Base-by-base conservation (phyloP, 1,140 invertebrate species). In the Drosophila pachea region DNA sequence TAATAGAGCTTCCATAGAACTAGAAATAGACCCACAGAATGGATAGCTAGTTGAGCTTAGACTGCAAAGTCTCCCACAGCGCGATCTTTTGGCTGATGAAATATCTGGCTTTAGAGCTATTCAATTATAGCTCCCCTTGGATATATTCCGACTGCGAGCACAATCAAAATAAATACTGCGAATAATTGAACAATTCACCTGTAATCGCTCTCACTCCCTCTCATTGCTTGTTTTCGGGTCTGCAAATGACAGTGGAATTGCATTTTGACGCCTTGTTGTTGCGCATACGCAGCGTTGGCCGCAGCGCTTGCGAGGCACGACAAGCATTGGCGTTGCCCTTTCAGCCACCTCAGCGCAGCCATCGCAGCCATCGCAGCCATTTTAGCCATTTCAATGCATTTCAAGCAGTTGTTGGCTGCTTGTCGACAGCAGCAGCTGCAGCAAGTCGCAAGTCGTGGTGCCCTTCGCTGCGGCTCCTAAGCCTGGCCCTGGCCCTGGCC, bases 161-260 rank as follows among this genome's bases (percentile, higher is more conserved):
- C 22, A 22, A 22, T 22, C 22, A 22, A 38, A 38, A 38, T 11
- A 38, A 38, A 38, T 38, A 11, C 36, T 38, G 8, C 8, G 7
- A 38, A 9, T 38, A 38, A 38, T 38, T 38, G 4, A 11, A 38
- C 36, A 7, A 38, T 8, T 38, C 36, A 11, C 35, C 22, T 47
- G 29, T 29, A 47, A 5, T 22, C 4, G 45, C 45, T 47, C 22
- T 22, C 22, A 2, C 22, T 1, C 22, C 3, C 22, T 22, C 22
- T 22, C 22, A 22, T 22, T 22, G 22, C 9, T 47, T 16, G 8
- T 29, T 29, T 47, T 29, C 9, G 16, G 45, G 14, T 7, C 45
- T 47, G 61, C 58, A 74, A 77, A 67, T 78, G 73, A 65, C 81
- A 74, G 74, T 79, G 76, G 76, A 84, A 84, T 79, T 79, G 81